These are phyloP conservation scores for Psettodes erumei DNA, from an alignment of 2,113 vertebrate genomes.

Conservation along the genomic window DNA sequence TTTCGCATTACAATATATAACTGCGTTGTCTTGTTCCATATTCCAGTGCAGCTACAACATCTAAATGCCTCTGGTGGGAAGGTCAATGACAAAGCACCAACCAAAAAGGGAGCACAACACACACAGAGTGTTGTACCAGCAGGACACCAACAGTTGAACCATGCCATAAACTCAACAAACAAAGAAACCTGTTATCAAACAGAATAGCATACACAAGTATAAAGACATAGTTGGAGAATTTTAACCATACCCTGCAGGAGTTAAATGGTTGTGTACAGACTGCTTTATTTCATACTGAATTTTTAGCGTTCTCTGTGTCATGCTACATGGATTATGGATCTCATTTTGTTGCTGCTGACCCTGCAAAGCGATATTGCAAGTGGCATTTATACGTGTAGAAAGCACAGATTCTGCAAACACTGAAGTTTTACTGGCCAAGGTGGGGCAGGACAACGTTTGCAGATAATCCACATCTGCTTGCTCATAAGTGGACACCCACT, in stretches of 20 bases:
- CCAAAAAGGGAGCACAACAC: no score
- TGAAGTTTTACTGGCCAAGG: not conserved
- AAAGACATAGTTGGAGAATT: not conserved
- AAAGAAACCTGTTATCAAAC: no score
- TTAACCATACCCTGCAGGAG: no score
- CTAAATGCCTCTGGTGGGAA: not conserved
- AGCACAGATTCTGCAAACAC: not conserved
- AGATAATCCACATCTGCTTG: conserved; percentile 20
- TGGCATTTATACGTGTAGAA: not conserved
- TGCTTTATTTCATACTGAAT: not conserved
- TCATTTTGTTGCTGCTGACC: not conserved
- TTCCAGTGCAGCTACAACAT: not conserved
- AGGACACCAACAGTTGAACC: no score
- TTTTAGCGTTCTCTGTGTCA: not conserved
- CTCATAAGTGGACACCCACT: not conserved
- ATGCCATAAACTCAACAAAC: not conserved
- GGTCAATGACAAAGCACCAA: no score
- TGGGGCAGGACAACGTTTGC: not conserved
- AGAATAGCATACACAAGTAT: no score
- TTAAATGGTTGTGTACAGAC: not conserved
- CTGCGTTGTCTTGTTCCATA: not conserved
- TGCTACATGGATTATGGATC: not conserved
- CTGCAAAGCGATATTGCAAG: not conserved
- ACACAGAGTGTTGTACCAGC: no score
- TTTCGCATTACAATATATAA: not conserved